These are phyloP conservation scores for Agrochola lychnidis DNA, from an alignment of 2,888 invertebrate species.

Conservation along the genomic window DNA sequence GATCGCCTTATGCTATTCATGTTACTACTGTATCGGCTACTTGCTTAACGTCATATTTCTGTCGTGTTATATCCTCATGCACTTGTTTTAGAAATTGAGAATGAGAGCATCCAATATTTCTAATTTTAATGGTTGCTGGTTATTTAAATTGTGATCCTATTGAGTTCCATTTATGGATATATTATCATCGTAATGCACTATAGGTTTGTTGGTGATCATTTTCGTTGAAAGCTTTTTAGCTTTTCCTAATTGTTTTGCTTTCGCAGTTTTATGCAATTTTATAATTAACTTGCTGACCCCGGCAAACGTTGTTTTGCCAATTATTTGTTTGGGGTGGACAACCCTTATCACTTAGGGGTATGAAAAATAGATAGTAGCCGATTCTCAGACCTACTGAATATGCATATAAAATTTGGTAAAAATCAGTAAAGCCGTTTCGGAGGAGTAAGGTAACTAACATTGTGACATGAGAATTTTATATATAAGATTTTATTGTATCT, in stretches of 20 bases:
- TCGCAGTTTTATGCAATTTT: not conserved
- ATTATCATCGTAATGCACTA: not conserved
- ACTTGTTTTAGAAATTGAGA: slow-evolving; percentile 18
- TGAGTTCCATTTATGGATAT: not conserved
- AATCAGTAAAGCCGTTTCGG: no score
- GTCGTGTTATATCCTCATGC: slow-evolving; percentile 23
- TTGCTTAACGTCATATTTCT: slow-evolving; percentile 39
- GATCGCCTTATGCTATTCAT: slow-evolving; percentile 74
- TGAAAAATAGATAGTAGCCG: no score
- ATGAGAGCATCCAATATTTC: not conserved
- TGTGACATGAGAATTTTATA: no score
- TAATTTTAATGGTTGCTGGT: not conserved
- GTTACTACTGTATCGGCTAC: slow-evolving; percentile 67
- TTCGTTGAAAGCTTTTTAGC: not conserved
- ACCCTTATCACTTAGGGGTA: no score
- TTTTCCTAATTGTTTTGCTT: not conserved
- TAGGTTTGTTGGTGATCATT: not conserved
- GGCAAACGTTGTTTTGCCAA: no score
- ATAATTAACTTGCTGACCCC: no score
- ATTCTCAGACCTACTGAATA: no score
- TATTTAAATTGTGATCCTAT: not conserved
- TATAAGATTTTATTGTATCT: not conserved
- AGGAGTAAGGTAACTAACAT: no score
- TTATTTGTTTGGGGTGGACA: no score
- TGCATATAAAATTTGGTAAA: no score